Conservation (phyloP, 2,797 vertebrate species). For the Acanthornis magna region DNA sequence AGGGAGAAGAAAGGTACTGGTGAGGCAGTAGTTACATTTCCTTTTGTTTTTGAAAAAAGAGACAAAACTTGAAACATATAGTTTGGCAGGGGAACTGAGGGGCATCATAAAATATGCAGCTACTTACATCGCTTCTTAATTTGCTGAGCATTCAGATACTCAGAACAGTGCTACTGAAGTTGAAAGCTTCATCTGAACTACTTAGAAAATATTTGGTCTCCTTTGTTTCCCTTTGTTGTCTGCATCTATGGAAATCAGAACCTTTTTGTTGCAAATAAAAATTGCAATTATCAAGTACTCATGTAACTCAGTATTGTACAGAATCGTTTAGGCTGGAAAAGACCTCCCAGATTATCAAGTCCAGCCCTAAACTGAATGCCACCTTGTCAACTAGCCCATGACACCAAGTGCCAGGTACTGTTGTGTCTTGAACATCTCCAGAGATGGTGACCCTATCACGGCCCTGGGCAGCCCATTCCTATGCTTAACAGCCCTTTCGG, state of each 20-base stretch:
- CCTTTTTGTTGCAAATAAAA: neutral
- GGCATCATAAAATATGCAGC: neutral
- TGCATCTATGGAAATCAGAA: neutral
- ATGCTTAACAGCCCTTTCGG: neutral
- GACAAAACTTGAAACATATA: neutral
- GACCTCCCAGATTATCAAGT: neutral
- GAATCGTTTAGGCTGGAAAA: neutral
- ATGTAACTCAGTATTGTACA: neutral
- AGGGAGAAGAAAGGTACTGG: neutral
- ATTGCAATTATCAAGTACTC: neutral
- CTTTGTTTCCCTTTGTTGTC: neutral
- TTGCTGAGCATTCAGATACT: neutral
- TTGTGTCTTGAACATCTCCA: neutral
- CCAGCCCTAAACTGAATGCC: neutral
- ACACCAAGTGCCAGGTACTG: accelerated
- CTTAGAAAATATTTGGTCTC: neutral
- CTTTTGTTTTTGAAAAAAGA: neutral
- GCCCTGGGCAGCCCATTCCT: neutral
- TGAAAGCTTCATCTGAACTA: neutral
- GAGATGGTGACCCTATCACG: neutral
- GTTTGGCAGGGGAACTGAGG: neutral
- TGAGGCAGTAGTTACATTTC: neutral
- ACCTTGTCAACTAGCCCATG: neutral
- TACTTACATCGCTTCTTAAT: neutral
- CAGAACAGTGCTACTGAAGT: neutral